phyloP scores from a whole-genome alignment of 2,888 invertebrate genomes.

The Bellardia bayeri region DNA sequence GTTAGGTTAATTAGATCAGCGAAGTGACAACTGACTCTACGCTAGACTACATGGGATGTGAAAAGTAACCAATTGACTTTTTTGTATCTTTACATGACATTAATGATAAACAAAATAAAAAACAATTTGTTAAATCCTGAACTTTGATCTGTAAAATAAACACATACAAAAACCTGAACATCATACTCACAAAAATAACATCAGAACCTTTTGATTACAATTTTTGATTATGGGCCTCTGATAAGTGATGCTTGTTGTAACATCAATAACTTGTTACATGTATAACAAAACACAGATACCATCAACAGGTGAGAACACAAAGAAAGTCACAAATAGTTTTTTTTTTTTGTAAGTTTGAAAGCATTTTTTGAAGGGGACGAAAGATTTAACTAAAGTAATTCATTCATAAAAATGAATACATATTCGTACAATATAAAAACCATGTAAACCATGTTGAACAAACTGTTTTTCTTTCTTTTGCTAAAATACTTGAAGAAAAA shows the following conservation, averaged over 20 bases:
- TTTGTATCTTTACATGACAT: too few species aligned
- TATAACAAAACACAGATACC: neutral
- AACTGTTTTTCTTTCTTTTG: neutral
- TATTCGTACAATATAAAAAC: neutral
- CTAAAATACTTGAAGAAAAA: neutral
- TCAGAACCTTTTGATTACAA: neutral
- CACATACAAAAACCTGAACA: neutral
- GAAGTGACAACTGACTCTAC: too few species aligned
- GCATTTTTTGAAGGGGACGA: neutral
- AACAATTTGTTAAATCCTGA: neutral
- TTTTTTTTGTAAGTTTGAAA: neutral
- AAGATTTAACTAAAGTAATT: slow-evolving; percentile 41
- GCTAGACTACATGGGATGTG: too few species aligned
- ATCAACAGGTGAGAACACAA: slow-evolving; percentile 60
- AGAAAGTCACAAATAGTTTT: slow-evolving; percentile 20
- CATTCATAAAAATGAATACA: slow-evolving; percentile 63
- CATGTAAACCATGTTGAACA: slow-evolving; percentile 60
- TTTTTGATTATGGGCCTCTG: slow-evolving; percentile 46
- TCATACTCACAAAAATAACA: neutral
- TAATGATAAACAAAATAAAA: neutral
- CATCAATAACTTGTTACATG: neutral
- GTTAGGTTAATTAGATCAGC: too few species aligned
- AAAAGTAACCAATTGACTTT: too few species aligned
- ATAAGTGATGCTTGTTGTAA: slow-evolving; percentile 59
- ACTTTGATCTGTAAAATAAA: neutral